Conservation (phyloP, 2,113 vertebrate genomes). For the Polypterus senegalus region DNA sequence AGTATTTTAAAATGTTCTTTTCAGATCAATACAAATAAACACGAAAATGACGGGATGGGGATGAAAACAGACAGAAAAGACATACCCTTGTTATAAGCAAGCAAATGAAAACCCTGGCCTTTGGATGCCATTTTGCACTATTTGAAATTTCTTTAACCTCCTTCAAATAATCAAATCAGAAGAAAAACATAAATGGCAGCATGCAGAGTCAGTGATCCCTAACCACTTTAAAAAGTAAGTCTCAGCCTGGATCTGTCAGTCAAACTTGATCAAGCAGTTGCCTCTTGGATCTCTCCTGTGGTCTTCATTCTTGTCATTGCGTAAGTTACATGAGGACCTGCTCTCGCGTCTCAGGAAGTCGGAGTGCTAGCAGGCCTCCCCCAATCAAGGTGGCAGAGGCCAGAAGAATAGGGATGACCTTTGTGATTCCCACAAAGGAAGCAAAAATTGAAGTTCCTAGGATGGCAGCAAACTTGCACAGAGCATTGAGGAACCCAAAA, state of each 20-base stretch:
- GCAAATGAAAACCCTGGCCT: not conserved
- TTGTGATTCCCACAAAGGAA: constrained; percentile 83
- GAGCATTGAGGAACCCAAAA: constrained; percentile 82
- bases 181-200: not conserved
- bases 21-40: not conserved
- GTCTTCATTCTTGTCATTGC: constrained; percentile 23
- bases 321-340: constrained; percentile 77
- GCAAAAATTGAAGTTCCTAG: constrained; percentile 89
- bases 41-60: not conserved
- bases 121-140: no score
- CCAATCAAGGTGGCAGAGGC: constrained; percentile 79
- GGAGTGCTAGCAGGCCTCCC: constrained; percentile 77
- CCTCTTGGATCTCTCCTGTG: constrained; percentile 4
- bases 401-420: constrained; percentile 86
- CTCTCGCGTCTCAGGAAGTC: constrained; percentile 87
- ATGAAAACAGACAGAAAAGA: not conserved
- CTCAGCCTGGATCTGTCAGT: constrained; percentile 4
- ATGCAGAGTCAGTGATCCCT: not conserved
- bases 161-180: not conserved
- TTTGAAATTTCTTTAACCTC: no score
- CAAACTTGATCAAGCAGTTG: not conserved
- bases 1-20: not conserved
- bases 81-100: not conserved
- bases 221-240: not conserved
- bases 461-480: constrained; percentile 84